phyloP scores from a whole-genome alignment of 2,888 invertebrate species.

The Matsumyia berberina region DNA sequence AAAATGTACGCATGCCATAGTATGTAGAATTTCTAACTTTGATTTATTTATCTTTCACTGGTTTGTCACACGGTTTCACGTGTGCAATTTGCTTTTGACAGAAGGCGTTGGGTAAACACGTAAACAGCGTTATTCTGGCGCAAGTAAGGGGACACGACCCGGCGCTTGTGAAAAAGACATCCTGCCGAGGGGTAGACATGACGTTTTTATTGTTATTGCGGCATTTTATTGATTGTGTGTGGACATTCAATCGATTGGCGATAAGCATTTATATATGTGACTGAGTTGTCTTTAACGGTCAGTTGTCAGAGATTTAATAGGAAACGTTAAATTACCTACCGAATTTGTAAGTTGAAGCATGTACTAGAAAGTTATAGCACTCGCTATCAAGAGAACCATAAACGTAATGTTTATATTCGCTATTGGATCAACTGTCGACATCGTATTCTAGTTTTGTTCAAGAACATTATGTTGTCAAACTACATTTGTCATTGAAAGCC shows the following conservation, averaged over 20 bases:
- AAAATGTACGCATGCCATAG: background rate
- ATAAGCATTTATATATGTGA: slow-evolving; percentile 17
- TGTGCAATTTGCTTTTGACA: slow-evolving; percentile 10
- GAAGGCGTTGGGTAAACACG: slow-evolving; percentile 19
- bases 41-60: background rate
- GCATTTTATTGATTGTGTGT: slow-evolving; percentile 36
- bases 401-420: too few species aligned
- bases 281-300: background rate
- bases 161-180: background rate
- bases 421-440: too few species aligned
- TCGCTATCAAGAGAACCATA: too few species aligned
- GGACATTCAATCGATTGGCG: slow-evolving; percentile 23
- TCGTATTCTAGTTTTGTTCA: too few species aligned
- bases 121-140: slow-evolving; percentile 28
- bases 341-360: background rate
- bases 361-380: background rate
- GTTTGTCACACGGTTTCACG: slow-evolving; percentile 9
- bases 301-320: background rate
- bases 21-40: background rate
- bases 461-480: too few species aligned
- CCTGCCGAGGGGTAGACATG: background rate
- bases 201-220: slow-evolving; percentile 12
- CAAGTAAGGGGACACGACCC: slow-evolving; percentile 18
- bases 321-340: background rate
- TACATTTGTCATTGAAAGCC: too few species aligned